Conservation (phyloP, 2,888 invertebrate genomes). For the Acanthosoma haemorrhoidale region DNA sequence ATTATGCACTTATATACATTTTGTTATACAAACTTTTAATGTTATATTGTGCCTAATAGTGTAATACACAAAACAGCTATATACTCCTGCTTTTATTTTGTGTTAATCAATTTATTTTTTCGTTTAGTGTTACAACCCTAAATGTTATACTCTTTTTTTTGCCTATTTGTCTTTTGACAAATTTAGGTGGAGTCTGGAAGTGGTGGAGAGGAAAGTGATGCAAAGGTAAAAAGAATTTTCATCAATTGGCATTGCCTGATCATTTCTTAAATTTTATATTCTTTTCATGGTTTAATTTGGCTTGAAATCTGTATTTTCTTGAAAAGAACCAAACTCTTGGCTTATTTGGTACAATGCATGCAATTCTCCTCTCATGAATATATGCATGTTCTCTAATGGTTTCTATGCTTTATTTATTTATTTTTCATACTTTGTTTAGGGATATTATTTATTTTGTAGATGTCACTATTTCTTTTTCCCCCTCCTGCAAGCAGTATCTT, state of each 20-base stretch:
- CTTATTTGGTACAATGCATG: no score
- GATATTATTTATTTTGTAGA: no score
- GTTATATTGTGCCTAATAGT: not conserved
- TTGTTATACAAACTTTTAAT: constrained; percentile 3
- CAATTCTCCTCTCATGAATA: not conserved
- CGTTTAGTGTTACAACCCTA: not conserved
- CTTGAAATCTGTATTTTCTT: not conserved
- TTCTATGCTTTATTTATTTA: no score
- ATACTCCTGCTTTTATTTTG: not conserved
- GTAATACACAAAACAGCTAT: not conserved
- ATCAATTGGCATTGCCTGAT: not conserved
- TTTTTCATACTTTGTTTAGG: no score
- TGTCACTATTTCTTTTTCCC: no score
- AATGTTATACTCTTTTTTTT: constrained; percentile 18
- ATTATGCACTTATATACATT: not conserved
- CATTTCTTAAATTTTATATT: not conserved
- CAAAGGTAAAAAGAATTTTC: constrained; percentile 38
- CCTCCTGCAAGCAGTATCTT: no score
- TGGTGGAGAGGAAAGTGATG: constrained; percentile 41
- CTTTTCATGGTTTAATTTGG: not conserved
- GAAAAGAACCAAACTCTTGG: no score
- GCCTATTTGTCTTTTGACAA: constrained; percentile 18
- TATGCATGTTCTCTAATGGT: not conserved
- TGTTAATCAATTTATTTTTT: not conserved
- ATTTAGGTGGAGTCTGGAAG: constrained; percentile 40